Base-by-base conservation (phyloP, 2,797 vertebrate genomes). In the Pangasius mekongensis region DNA sequence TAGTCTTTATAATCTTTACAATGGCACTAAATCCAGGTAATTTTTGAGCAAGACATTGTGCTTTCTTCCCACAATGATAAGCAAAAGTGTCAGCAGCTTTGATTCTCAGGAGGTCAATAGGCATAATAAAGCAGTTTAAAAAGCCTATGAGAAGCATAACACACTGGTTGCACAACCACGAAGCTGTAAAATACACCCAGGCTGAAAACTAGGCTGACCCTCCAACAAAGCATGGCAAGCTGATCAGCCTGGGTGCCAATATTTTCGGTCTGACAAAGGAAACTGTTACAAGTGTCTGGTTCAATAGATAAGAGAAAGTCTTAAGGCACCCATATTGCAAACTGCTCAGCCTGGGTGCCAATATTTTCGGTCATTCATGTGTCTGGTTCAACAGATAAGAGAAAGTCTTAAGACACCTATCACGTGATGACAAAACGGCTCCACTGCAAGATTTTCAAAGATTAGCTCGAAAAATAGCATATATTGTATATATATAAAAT, bases 71-170 rank as follows among this genome's bases (percentile, higher is more conserved):
- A 89, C 66, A 39, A 73, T 73, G 2, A 56, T 20, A 74, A 85
- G 49, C 36, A 33, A 81, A 22, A 33, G 43, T 47, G 67, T 86
- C 83, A 88, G 52, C 83, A 67, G 58, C 20, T 81, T 66, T 73
- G 73, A 58, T 76, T 20, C 78, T 77, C 47, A 6, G 54, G 74
- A 89, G 56, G 81, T 86, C 80, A 90, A 87, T 39, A 89, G 83
- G 83, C 60, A 67, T 84, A 30, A 88, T 89, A 89, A 91, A 89
- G 60, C 22, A 8, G 60, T 69, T 69, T 85, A 88, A 89, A 39
- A 87, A 84, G 60, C 91, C 69, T 56, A 73, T 24, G 4, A 58
- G 76, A 84, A 84, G 80, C 64, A 73, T 20, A 83, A 87, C 82
- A 85, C 71, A n/a, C 49, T 52, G 43, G 14, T 71, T 74, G 49